These are phyloP conservation scores for Aphaenogaster rudis DNA, from an alignment of 1,140 invertebrate species.

Conservation along the genomic window DNA sequence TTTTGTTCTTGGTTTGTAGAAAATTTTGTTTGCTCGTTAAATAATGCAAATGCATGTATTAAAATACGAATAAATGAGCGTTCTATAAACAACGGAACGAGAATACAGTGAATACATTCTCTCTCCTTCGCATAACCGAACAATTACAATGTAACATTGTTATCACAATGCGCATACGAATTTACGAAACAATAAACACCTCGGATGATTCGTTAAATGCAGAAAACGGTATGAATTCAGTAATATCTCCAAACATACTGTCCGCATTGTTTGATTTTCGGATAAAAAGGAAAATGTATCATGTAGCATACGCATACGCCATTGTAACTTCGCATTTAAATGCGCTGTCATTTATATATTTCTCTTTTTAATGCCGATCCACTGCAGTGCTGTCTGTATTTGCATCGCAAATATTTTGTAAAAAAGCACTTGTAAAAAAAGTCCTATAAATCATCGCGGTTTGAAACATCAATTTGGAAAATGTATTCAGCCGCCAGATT, in stretches of 20 bases:
- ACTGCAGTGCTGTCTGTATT: background rate
- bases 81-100: slow-evolving; percentile 10
- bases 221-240: background rate
- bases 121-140: slow-evolving; percentile 4
- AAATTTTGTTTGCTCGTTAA: slow-evolving; percentile 13
- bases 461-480: slow-evolving; percentile 31
- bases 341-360: background rate
- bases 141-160: background rate
- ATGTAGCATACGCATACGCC: background rate
- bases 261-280: slow-evolving; percentile 14
- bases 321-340: slow-evolving; percentile 23
- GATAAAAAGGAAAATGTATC: slow-evolving; percentile 10
- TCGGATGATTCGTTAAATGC: slow-evolving; percentile 45
- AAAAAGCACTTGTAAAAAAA: background rate
- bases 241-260: slow-evolving; percentile 2
- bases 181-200: slow-evolving; percentile 50
- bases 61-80: background rate
- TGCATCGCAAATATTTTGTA: slow-evolving; percentile 32
- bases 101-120: slow-evolving; percentile 3
- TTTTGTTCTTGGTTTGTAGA: background rate
- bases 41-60: slow-evolving; percentile 33
- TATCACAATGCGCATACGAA: slow-evolving; percentile 21
- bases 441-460: slow-evolving; percentile 3
- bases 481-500: background rate
- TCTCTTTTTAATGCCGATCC: background rate